These are phyloP conservation scores for Cyphomyrus discorhynchus DNA, from an alignment of 2,113 vertebrate genomes.

Conservation along the genomic window DNA sequence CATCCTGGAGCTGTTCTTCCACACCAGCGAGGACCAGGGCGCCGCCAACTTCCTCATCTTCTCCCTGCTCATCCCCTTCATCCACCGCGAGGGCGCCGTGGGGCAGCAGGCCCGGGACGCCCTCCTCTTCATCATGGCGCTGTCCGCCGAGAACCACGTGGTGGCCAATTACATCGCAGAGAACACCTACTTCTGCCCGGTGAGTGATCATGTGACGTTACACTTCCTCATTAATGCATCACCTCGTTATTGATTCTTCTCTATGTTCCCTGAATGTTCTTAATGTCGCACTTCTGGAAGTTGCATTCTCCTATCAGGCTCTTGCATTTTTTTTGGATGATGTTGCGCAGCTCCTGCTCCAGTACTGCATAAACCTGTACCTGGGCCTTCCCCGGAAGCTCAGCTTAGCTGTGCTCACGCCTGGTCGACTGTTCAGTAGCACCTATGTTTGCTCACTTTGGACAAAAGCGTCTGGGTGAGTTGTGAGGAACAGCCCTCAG, in stretches of 20 bases:
- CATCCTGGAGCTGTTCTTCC: conserved; percentile 91
- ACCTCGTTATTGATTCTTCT: background rate
- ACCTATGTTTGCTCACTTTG: background rate
- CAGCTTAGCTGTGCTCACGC: background rate
- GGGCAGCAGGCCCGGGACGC: conserved; percentile 93
- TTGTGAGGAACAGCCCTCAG: background rate
- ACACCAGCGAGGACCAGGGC: conserved; percentile 95
- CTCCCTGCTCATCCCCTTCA: conserved; percentile 92
- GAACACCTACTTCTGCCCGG: conserved; percentile 95
- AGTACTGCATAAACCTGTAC: background rate
- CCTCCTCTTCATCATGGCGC: conserved; percentile 87
- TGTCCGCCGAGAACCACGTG: conserved; percentile 84
- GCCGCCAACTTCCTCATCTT: conserved; percentile 97
- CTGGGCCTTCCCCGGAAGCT: background rate
- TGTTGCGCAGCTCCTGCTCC: background rate
- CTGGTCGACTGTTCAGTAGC: background rate
- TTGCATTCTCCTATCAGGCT: background rate
- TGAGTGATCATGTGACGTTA: conserved; percentile 48
- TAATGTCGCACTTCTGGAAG: background rate
- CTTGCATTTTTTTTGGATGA: background rate
- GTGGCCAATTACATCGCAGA: conserved; percentile 85
- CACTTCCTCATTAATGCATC: background rate
- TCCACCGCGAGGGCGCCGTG: conserved; percentile 86
- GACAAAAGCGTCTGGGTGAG: background rate
- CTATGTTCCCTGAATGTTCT: background rate